Evolutionary conservation across 2,113 vertebrate genomes (phyloP), one percentile per base, ranked within the genome.

Genomic region (Dipodomys merriami): DNA sequence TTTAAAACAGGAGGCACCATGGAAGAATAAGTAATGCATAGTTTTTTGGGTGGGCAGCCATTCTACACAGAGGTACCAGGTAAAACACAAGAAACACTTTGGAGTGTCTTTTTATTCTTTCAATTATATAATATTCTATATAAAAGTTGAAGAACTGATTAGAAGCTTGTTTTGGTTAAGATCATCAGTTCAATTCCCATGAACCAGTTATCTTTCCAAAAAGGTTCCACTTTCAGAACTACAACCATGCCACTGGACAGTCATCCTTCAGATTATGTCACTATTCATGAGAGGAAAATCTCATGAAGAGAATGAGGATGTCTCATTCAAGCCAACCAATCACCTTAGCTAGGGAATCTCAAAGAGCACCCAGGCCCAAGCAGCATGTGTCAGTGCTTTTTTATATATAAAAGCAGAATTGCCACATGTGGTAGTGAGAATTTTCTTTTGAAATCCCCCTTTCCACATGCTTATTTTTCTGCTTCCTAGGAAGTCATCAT

Each of bases 371-470:
- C 25, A 57, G 83, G n/a, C 1, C 27, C 44, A 83, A 83, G 16
- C 46, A 33, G 79, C 30, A 67, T 35, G 64, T 12, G 22, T 64
- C 68, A 69, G 79, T 82, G 69, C 2, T 87, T 39, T 90, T 96
- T 73, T 60, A 60, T 10, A 62, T 19, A n/a, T 74, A 72, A 90
- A 91, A 82, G 72, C 13, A 91, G 81, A 91, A 83, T 25, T 0
- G 10, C 33, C 68, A 12, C 33, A 89, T 46, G 78, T 27, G 25
- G 81, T 90, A 96, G 88, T 71, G 39, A 65, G 9, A 89, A 86
- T 83, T 91, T 90, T 80, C 62, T 93, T 93, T 87, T 73, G 57
- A 93, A 96, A 94, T 71, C 53, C 49, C 73, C 69, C 91, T 83
- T 88, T 91, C 72, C 39, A 91, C 2, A 4, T 71, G 33, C 29